Evolutionary conservation across 2,113 vertebrate genomes (phyloP).

Genomic region (Anser cygnoides): DNA sequence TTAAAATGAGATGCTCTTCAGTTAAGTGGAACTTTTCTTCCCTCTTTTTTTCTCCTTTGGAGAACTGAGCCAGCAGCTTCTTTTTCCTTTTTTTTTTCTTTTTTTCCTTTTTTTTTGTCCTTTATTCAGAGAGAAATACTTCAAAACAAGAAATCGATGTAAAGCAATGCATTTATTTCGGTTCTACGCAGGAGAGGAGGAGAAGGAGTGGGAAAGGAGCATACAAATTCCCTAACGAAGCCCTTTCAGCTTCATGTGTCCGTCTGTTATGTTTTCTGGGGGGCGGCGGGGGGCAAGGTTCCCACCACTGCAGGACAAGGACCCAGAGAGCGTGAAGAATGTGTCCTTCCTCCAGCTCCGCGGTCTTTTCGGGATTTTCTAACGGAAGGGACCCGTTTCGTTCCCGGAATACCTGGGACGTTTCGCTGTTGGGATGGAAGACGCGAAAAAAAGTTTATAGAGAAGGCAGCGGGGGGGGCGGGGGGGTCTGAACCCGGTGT

Average conservation of each 20-base stretch:
- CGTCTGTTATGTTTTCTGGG: not conserved
- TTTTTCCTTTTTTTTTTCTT: not conserved
- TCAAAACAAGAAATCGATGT: not conserved
- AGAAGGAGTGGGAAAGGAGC: not conserved
- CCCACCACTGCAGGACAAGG: not conserved
- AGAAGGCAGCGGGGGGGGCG: not conserved
- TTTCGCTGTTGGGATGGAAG: slow-evolving; percentile 19
- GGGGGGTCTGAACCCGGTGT: not conserved
- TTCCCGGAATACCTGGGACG: slow-evolving; percentile 54
- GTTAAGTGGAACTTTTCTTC: not conserved
- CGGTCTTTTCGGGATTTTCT: not conserved
- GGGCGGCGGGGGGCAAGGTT: not conserved
- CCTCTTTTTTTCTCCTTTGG: not conserved
- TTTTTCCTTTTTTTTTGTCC: not conserved
- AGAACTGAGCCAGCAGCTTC: not conserved
- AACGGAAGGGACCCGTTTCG: slow-evolving; percentile 13
- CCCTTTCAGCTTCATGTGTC: not conserved
- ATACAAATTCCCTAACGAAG: not conserved
- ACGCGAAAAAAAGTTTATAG: slow-evolving; percentile 7
- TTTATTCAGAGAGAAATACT: not conserved
- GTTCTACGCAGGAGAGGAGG: not conserved
- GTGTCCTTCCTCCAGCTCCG: not conserved
- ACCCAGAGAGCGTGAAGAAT: not conserved
- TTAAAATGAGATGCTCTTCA: slow-evolving; percentile 1
- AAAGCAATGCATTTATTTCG: not conserved